Evolutionary conservation across 2,888 invertebrate genomes (phyloP), one percentile per base, ranked within the genome.

Genomic region (Palloptera scutellata): DNA sequence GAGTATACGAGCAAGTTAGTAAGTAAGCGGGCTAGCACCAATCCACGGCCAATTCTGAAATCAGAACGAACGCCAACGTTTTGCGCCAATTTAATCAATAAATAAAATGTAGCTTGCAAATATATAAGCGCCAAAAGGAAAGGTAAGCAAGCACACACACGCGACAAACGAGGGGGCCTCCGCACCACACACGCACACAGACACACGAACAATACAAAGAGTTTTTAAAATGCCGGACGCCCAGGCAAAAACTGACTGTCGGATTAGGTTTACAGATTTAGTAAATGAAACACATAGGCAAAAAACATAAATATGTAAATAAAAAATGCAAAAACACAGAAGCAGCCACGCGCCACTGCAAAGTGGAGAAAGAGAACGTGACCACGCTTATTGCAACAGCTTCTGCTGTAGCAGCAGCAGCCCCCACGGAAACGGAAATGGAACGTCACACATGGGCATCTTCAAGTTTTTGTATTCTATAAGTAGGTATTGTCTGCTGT

Each of bases 371-470:
- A 13, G 48, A 13, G 48, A 48, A 15, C 51, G n/a, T 15, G 15
- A 11, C 53, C 42, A 62, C 61, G 52, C 52, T 13, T 42, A 63
- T 43, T 45, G 63, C 63, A 30, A 30, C 30, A 6, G 6, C 30
- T 6, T 2, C 2, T 4, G 30, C 30, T 4, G 30, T 4, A 30
- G 30, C 30, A 30, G 30, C 30, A 30, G 30, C 30, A 30, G 30
- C 30, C 42, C 55, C 63, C 63, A 63, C 63, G 63, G 63, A 55
- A 63, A 63, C 55, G 55, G 54, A 54, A 55, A 63, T 30, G 30
- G 30, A 30, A 30, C 19, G 20, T 3, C n/a, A 13, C 53, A 53
- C 11, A 53, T 11, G 53, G 3, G 30, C 61, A 30, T 17, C 53
- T n/a, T 11, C 5, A 53, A 12, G 17, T 48, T 13, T 48, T 8